A percentile compares a stretch with the other conserved stretches of the same genome.
Conservation (phyloP, 2,113 vertebrate genomes). For the Machaerirhynchus nigripectus region DNA sequence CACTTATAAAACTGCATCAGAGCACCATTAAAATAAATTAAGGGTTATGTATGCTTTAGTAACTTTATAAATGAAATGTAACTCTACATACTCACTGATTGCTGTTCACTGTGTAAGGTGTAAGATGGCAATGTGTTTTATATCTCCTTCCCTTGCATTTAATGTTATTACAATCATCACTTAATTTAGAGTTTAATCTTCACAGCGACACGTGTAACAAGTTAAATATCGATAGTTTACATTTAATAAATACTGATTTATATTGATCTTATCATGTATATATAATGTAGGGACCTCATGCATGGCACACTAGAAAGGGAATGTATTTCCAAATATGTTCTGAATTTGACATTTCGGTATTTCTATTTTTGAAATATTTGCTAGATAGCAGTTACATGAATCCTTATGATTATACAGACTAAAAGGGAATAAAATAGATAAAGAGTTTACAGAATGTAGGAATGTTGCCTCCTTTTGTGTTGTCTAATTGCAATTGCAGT, state of each 20-base stretch:
- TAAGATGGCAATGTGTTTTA: not conserved
- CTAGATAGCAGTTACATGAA: not conserved
- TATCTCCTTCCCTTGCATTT: not conserved
- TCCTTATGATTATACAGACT: not conserved
- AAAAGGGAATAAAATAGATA: not conserved
- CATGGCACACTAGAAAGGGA: not conserved
- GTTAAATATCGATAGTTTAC: conserved; percentile 24
- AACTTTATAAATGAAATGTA: not conserved
- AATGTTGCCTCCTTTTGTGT: not conserved
- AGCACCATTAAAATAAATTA: not conserved
- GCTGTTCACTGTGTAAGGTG: not conserved
- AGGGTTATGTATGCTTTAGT: not conserved
- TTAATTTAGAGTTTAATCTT: conserved; percentile 44
- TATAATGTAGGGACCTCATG: not conserved
- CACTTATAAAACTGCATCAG: not conserved
- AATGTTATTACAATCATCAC: not conserved
- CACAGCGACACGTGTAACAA: not conserved
- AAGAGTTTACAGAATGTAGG: not conserved
- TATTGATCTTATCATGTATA: not conserved
- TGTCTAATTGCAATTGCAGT: not conserved
- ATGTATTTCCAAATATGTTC: not conserved
- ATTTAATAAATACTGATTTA: conserved; percentile 40
- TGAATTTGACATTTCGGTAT: not conserved
- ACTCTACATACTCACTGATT: not conserved
- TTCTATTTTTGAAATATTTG: not conserved